Evolutionary conservation across 2,113 vertebrate genomes (phyloP), one percentile per base, ranked within the genome.

Genomic region (Oreochromis aureus): DNA sequence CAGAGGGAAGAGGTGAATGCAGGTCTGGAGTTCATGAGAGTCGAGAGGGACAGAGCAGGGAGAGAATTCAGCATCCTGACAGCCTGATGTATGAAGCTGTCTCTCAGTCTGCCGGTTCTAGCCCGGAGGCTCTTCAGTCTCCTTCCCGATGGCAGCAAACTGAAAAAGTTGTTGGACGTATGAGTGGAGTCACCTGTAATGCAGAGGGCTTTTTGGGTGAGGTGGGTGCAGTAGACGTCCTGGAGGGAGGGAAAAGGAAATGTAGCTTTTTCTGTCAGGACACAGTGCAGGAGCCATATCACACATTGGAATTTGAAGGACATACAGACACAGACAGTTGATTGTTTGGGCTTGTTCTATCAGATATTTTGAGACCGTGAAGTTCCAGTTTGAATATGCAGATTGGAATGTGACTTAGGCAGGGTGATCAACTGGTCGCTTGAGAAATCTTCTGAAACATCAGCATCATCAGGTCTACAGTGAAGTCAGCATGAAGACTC

Each of bases 41-140:
- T 51, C 0, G 46, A 51, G 2, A 51, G 46, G 46, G 46, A 51
- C 16, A 8, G 16, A 51, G 16, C 46, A 51, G 46, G 46, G 46
- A 51, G 16, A 51, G 7, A 51, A 51, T 51, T 51, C 46, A 18
- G 46, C 46, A 51, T 51, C 46, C 46, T 51, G 46, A 51, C 46
- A 51, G 16, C 46, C 16, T 51, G 46, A 51, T 18, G n/a, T 12
- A 55, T 6, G 54, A 55, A 24, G n/a, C 54, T 24, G 54, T 55
- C 54, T 56, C 54, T 56, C 54, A 4, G 53, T 55, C 3, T 24
- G n/a, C n/a, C 24, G n/a, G n/a, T 55, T 55, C n/a, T 7, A 2
- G 54, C n/a, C 2, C 0, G 2, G n/a, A 55, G n/a, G n/a, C 22
- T 24, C n/a, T 56, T 56, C 54, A 3, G 6, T 56, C 11, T 56